These are phyloP conservation scores for Bombus superbus DNA, from an alignment of 1,140 invertebrate genomes.

Conservation along the genomic window DNA sequence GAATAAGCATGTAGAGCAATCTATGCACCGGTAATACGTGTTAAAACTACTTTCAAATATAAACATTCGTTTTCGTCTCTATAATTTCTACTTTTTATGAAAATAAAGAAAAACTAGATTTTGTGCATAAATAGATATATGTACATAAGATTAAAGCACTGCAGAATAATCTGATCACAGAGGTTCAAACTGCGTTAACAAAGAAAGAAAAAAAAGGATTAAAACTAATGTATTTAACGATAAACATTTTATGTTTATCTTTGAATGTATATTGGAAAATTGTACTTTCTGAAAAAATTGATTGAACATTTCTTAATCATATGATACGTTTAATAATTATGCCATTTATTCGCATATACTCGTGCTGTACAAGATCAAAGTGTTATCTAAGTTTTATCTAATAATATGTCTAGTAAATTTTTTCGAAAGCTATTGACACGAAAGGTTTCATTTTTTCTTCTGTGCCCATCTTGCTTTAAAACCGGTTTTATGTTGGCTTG, in stretches of 20 bases:
- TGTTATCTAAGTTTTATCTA: constrained; percentile 1
- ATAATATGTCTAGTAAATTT: constrained; percentile 13
- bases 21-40: background rate
- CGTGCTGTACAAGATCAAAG: background rate
- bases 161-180: too few species aligned
- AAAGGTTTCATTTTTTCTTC: constrained; percentile 46
- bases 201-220: too few species aligned
- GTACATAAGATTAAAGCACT: background rate
- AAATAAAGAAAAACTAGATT: background rate
- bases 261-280: background rate
- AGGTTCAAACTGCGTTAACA: too few species aligned
- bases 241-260: background rate
- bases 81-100: background rate
- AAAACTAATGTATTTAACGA: background rate
- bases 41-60: background rate
- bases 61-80: background rate
- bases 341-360: background rate
- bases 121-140: background rate
- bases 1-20: background rate
- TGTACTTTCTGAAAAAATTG: background rate
- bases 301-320: background rate
- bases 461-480: constrained; percentile 44
- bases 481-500: constrained; percentile 63
- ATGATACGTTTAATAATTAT: background rate
- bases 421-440: constrained; percentile 30